Evolutionary conservation across 1,140 invertebrate species (phyloP), one percentile per base, ranked within the genome.

Genomic region (Drosophila willistoni): DNA sequence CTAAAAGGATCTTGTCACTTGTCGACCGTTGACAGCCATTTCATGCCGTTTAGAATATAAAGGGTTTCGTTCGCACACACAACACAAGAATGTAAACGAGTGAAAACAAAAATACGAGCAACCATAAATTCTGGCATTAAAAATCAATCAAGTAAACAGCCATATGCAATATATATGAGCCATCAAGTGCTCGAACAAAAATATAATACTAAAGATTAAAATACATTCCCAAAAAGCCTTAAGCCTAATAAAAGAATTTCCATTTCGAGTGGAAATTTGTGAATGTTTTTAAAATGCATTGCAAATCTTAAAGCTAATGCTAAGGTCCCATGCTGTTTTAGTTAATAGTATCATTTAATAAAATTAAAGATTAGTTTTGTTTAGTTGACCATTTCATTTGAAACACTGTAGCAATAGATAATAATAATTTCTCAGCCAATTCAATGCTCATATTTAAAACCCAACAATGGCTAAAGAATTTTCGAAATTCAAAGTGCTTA

Each of bases 1-100:
- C 80, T 89, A 89, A 89, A 89, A 89, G 84, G 73, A 82, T 86
- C 64, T 70, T 60, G 68, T 62, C 71, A 67, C 63, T 70, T 59
- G 68, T 62, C 71, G 70, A 67, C 77, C 61, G 72, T 64, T 68
- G 61, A 57, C 74, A 68, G 55, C 56, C 64, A 64, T 64, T 67
- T 55, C 54, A 41, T 47, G 47, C 25, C 64, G 69, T 66, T 84
- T 81, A 73, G 68, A 66, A 54, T 63, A 69, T 77, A 73, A 85
- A 75, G 71, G 65, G 64, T 69, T 47, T 29, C 29, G 6, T 6
- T 29, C 29, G 29, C 29, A 29, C 44, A 4, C 14, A 36, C 14
- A 59, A 36, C 1, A 17, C 3, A 17, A 34, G 2, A 57, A 47
- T 47, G 44, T 47, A 5, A 14, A 57, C 34, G 34, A 29, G 25